Conservation (phyloP, 2,888 invertebrate genomes). For the Rapana venosa region DNA sequence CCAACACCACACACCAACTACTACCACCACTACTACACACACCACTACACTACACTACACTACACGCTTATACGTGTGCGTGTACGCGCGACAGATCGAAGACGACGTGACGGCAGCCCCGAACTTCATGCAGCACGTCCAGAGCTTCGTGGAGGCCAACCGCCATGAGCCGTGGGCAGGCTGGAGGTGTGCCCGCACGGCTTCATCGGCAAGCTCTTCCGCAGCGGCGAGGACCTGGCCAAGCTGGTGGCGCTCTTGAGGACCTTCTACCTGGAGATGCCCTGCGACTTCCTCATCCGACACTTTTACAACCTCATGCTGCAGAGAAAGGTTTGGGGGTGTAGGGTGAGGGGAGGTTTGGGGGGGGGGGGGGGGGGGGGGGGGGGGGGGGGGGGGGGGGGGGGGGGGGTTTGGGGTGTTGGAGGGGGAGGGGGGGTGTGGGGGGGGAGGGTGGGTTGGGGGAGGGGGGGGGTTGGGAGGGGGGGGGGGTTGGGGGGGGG, state of each 20-base stretch:
- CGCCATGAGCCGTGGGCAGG: constrained; percentile 51
- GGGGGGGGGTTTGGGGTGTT: no score
- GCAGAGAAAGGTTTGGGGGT: constrained; percentile 45
- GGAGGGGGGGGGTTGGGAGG: neutral
- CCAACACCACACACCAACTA: no score
- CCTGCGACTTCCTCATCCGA: constrained; percentile 60
- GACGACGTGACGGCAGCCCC: constrained; percentile 76
- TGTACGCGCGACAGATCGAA: constrained; percentile 62
- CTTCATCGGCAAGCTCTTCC: constrained; percentile 65
- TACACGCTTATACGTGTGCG: no score
- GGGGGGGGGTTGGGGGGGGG: no score
- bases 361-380: no score
- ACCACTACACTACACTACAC: no score
- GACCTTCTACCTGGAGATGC: constrained; percentile 60
- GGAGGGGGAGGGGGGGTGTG: no score
- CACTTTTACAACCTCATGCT: constrained; percentile 52
- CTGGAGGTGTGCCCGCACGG: constrained; percentile 64
- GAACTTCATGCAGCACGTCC: constrained; percentile 73
- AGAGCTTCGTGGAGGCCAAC: constrained; percentile 45
- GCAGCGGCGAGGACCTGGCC: constrained; percentile 53
- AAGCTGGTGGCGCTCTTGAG: constrained; percentile 70
- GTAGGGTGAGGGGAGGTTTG: neutral
- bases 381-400: no score
- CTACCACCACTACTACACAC: no score
- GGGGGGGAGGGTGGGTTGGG: no score